Base-by-base conservation (phyloP, 1,140 invertebrate species). In the Rhagoletis zephyria region DNA sequence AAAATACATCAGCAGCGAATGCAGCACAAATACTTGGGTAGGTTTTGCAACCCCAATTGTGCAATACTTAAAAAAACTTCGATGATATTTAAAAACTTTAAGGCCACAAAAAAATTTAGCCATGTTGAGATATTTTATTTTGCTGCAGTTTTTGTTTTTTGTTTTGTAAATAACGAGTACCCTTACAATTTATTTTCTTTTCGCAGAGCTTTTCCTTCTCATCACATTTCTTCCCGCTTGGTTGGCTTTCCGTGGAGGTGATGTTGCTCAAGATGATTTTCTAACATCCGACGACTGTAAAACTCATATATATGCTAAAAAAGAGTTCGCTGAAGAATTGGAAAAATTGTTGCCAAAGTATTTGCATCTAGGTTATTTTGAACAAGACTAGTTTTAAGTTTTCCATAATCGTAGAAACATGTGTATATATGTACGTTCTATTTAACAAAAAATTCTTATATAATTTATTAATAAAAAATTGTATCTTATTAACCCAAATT, bases 11-110 rank as follows among this genome's bases (percentile, higher is more conserved):
- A 70, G 10, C 87, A 89, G 40, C 74, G 89, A 4, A 87, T 89
- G 59, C 60, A 88, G 19, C 88, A 89, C 14, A 87, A 63, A 85
- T 19, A 88, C 9, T 87, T 65, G 16, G 87, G 88, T 89, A 88
- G 85, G 70, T 40, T 51, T 30, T 30, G 30, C 30, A 30, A 30
- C 30, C 30, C 30, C 30, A 30, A 30, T 30, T 30, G 30, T 30
- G 30, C 30, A 0, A 30, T 30, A 1, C 30, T 30, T 30, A 30
- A 30, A 30, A 30, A 30, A 30, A 30, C 30, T 30, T 30, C 30
- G 30, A 30, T 30, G 30, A 30, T 0, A 30, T 30, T 30, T 30
- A 30, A 30, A 30, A 30, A 30, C 30, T 30, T 30, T 30, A 30
- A 30, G 1, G 30, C 30, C 30, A 0, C 30, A 30, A 30, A 30